phyloP scores from a whole-genome alignment of 64 coral and sea anemone species.

The Orbicella faveolata region DNA sequence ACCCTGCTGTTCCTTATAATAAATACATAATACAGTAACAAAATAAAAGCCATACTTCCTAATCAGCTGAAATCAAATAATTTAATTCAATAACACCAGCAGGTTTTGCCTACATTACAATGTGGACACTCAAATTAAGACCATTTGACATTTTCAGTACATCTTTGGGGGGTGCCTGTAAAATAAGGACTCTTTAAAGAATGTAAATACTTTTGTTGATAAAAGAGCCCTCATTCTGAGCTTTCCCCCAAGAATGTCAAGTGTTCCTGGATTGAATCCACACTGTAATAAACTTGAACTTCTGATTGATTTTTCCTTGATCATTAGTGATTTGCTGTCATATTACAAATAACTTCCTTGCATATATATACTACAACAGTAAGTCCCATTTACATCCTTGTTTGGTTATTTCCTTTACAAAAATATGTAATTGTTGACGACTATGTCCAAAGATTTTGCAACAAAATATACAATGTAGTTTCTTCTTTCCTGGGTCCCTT shows the following conservation, averaged over 20 bases:
- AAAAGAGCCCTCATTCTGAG: too few relatives aligned
- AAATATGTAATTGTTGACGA: slow-evolving; percentile 12
- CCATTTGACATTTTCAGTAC: too few relatives aligned
- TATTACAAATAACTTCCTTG: too few relatives aligned
- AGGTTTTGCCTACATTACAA: neutral
- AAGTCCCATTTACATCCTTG: slow-evolving; percentile 6
- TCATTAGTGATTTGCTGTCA: neutral
- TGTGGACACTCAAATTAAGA: too few relatives aligned
- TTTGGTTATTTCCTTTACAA: neutral
- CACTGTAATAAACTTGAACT: neutral
- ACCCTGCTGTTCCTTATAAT: neutral
- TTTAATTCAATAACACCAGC: neutral
- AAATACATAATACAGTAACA: slow-evolving; percentile 18
- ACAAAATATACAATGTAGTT: slow-evolving; percentile 22
- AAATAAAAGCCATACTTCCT: neutral
- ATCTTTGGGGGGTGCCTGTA: too few relatives aligned
- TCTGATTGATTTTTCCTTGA: neutral
- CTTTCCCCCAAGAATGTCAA: too few relatives aligned
- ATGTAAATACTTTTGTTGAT: too few relatives aligned
- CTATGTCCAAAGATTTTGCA: neutral
- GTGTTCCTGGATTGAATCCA: too few relatives aligned
- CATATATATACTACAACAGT: neutral
- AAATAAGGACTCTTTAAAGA: too few relatives aligned
- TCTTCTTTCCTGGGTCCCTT: neutral
- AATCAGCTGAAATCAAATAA: slow-evolving; percentile 13